Evolutionary conservation across 2,797 vertebrate genomes (phyloP), one percentile per base, ranked within the genome.

Genomic region (Leptodactylus fallax): DNA sequence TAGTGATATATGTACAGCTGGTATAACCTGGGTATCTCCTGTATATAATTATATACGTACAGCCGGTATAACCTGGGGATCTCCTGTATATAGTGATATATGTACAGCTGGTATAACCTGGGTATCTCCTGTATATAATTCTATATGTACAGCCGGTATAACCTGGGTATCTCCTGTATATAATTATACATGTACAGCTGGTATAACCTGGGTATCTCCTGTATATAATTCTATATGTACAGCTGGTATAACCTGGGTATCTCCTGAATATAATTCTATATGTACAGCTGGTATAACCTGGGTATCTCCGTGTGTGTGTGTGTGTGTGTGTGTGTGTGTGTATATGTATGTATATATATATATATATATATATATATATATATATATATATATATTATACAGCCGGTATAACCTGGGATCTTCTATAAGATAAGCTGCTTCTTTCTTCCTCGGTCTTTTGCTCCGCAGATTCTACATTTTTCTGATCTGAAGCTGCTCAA

Each of bases 401-500:
- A 36, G 36, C 36, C 36, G 36, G 36, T 36, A 36, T 36, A 36
- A 36, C 36, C 36, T 36, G 36, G 36, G 36, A 36, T 36, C 36
- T 36, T 36, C 36, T 36, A 5, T 65, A 25, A 12, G n/a, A 5
- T 65, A 25, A 12, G n/a, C 61, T 3, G 23, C 61, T 23, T 65
- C 21, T n/a, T 65, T 36, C 36, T 36, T n/a, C 36, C 36, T 36
- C 36, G 36, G 36, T 36, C 36, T 36, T 36, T 36, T 36, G 36
- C 36, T 36, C 36, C 4, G 36, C 36, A 2, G n/a, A 65, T 77
- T 10, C 2, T 77, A 51, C 25, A 7, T 78, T 77, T 36, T 92
- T 90, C 88, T 16, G 67, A 71, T 71, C 27, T 71, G 25, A 45
- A 17, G 67, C 1, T 9, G 19, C 90, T 92, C 90, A 45, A 67